These are phyloP conservation scores for Saiga tatarica DNA, from an alignment of 2,113 vertebrate species.

Conservation along the genomic window DNA sequence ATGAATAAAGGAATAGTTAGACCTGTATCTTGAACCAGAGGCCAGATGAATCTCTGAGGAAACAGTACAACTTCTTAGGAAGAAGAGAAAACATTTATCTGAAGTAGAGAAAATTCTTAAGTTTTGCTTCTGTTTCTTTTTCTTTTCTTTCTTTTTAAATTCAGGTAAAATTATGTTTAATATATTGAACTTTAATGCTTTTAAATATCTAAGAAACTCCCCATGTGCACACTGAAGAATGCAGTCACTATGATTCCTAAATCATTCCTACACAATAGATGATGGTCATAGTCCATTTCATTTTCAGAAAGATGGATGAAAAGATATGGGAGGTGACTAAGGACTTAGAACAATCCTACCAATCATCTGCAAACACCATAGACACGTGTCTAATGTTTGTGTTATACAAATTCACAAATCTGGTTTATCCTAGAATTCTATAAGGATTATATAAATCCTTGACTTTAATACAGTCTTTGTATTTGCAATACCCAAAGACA, in stretches of 20 bases:
- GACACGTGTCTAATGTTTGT: not conserved
- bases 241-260: not conserved
- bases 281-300: not conserved
- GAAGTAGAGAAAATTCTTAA: not conserved
- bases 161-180: not conserved
- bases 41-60: not conserved
- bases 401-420: not conserved
- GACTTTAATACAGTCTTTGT: constrained; percentile 12
- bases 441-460: constrained; percentile 45
- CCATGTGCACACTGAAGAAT: not conserved
- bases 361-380: not conserved
- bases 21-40: not conserved
- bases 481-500: constrained; percentile 35
- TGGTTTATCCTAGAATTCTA: not conserved
- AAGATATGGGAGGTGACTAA: not conserved
- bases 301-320: not conserved
- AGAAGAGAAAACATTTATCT: not conserved
- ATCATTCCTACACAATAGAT: not conserved
- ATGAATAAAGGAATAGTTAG: not conserved
- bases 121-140: not conserved
- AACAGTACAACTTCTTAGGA: not conserved
- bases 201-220: not conserved
- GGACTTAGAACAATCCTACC: not conserved
- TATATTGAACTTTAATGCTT: not conserved
- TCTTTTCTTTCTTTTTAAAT: not conserved